Evolutionary conservation across 2,888 invertebrate species (phyloP), one percentile per base, ranked within the genome.

Genomic region (Melanargia galathea): DNA sequence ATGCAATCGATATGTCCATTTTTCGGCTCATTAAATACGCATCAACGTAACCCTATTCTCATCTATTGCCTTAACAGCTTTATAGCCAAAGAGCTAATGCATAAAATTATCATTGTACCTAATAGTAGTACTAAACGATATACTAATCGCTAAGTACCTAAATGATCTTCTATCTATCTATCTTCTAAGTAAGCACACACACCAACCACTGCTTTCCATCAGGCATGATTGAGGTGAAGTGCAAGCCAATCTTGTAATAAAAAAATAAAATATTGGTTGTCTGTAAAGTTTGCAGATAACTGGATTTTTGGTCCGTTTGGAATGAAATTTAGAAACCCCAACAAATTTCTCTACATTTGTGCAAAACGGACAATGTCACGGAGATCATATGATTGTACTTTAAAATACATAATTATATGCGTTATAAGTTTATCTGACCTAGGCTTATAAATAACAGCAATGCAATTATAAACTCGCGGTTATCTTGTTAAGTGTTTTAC

Each of bases 21-120:
- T 65, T 66, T 58, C 60, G 63, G 63, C 57, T 63, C 63, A 63
- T 66, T 60, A 54, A 24, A 20, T 49, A 43, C 35, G 54, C 48
- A 59, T 63, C 63, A 52, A 48, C 63, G 52, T 48, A 65, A 54
- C 56, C 60, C 48, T 52, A 63, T 63, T 40, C 60, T 18, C 30
- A 57, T 63, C 52, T 63, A 60, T 63, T 65, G 38, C 48, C 51
- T 65, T 63, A 60, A 60, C 51, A 52, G 60, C 40, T 10, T 7
- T 60, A 13, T 65, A 60, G 60, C 46, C 63, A 18, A 43, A 48
- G 60, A 65, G 56, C 6, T 16, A n/a, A 48, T 22, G 5, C 6
- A 45, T 6, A 20, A 30, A 43, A 26, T 24, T 55, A 24, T 26
- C 11, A 22, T 4, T 22, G 1, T 18, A 43, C 4, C n/a, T 11